Evolutionary conservation across 2,888 invertebrate genomes (phyloP), one percentile per base, ranked within the genome.

Genomic region (Lapara coniferarum): DNA sequence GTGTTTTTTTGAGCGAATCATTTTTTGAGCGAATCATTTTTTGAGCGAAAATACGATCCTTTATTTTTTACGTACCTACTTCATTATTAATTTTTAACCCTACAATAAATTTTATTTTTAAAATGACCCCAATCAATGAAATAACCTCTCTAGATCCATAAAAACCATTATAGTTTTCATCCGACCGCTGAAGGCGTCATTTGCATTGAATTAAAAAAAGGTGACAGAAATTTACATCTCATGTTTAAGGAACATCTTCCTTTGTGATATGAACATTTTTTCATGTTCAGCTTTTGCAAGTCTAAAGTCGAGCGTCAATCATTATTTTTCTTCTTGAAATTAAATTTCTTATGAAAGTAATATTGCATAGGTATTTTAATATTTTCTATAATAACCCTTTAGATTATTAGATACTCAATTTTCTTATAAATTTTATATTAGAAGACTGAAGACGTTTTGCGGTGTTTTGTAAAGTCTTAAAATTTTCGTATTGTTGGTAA

Each of bases 191-290:
- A 12, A 63, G 46, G 19, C 49, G 63, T 63, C 19, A 63, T 63
- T 63, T 63, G 46, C 63, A 49, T 49, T 49, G 19, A 63, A 63
- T 63, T 63, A 63, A 63, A 63, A 25, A 63, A 63, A 63, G 63
- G 63, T 63, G 63, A 63, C 12, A 19, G 49, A 49, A 63, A 63
- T 63, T 63, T 63, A 63, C 63, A 63, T 63, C 63, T 63, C 63
- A 63, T 63, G 63, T 63, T 49, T 63, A 49, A 63, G 19, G 49
- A 19, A 49, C 19, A 63, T 7, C 19, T 63, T 63, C 19, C 63
- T 63, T 63, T 63, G 63, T 49, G 49, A 63, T 63, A 63, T 63
- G 49, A 63, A 63, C 13, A 49, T 63, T 63, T 46, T 58, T 63
- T 63, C 10, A 19, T 63, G 19, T 46, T 63, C 46, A 46, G 59